Percentiles rank a stretch among this genome's conserved stretches.
Conservation (phyloP, 2,113 vertebrate species). For the Holacanthus passer region DNA sequence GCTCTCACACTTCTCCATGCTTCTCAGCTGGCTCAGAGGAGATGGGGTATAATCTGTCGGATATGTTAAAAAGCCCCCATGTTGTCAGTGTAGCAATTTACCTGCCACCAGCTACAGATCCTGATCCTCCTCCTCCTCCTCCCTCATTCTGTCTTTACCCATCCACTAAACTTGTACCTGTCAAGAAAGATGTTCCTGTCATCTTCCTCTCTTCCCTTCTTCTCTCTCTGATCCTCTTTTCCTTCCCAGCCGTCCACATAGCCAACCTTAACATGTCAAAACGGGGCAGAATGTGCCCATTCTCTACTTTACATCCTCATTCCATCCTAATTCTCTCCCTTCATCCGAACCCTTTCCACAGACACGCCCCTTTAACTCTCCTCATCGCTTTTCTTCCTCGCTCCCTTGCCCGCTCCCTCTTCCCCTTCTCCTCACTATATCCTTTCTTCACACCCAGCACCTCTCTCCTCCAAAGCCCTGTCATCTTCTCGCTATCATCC, state of each 20-base stretch:
- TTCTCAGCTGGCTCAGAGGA: slow-evolving; percentile 53
- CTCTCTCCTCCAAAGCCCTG: slow-evolving; percentile 68
- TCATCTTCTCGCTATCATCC: slow-evolving; percentile 72
- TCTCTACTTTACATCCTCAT: slow-evolving; percentile 61
- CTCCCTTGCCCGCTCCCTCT: slow-evolving; percentile 10
- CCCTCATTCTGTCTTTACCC: slow-evolving; percentile 59
- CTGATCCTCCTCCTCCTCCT: slow-evolving; percentile 57
- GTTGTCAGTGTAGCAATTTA: slow-evolving; percentile 72
- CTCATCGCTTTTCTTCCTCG: slow-evolving; percentile 18
- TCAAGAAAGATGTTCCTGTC: slow-evolving; percentile 74
- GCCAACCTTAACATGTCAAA: slow-evolving; percentile 54
- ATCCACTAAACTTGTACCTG: slow-evolving; percentile 71
- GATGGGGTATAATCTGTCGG: slow-evolving; percentile 61
- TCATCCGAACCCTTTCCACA: slow-evolving; percentile 56
- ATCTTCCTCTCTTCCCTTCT: slow-evolving; percentile 47
- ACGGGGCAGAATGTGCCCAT: slow-evolving; percentile 54
- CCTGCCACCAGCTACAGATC: slow-evolving; percentile 63
- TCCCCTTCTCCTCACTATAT: not conserved
- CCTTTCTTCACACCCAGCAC: slow-evolving; percentile 49
- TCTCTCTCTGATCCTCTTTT: slow-evolving; percentile 60
- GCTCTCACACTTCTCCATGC: slow-evolving; percentile 39
- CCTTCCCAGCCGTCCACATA: slow-evolving; percentile 41
- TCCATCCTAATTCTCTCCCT: slow-evolving; percentile 54
- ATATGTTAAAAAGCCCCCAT: slow-evolving; percentile 61
- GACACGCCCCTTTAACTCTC: slow-evolving; percentile 37